phyloP scores from a whole-genome alignment of 2,797 vertebrate species.

The Mycteria americana region DNA sequence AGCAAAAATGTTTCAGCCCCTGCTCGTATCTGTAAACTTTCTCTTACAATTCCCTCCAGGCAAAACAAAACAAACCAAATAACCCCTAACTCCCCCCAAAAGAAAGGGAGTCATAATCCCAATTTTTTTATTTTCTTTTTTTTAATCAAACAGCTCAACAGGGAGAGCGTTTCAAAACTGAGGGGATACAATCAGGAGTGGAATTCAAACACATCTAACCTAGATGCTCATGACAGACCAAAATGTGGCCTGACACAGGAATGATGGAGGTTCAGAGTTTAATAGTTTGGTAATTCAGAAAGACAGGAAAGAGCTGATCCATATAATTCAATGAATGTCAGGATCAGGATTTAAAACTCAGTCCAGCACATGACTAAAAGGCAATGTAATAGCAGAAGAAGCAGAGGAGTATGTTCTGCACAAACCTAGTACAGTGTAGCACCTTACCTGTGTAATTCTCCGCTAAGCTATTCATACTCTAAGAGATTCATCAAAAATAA shows the following conservation, averaged over 20 bases:
- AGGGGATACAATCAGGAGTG: conserved; percentile 26
- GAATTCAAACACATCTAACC: conserved; percentile 51
- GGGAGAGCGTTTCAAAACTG: conserved; percentile 36
- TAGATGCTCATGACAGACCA: conserved; percentile 45
- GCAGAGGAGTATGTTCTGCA: neutral
- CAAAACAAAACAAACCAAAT: neutral
- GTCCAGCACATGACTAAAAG: conserved; percentile 28
- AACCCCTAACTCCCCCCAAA: neutral
- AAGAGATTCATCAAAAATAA: conserved; percentile 49
- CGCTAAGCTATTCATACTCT: conserved; percentile 1
- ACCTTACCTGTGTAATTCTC: conserved; percentile 41
- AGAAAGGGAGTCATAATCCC: neutral
- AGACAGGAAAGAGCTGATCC: conserved; percentile 58
- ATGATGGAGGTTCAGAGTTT: conserved; percentile 61
- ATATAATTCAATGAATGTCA: conserved; percentile 58
- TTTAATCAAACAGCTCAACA: neutral
- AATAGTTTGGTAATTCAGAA: conserved; percentile 62
- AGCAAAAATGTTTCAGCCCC: neutral
- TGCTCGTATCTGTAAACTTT: neutral
- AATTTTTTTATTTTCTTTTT: neutral
- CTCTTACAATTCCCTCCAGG: neutral
- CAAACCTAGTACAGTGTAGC: neutral
- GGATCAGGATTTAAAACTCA: conserved; percentile 66
- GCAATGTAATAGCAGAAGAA: neutral
- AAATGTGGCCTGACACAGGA: conserved; percentile 45